Conservation (phyloP, 2,113 vertebrate genomes). For the Hystrix brachyura region DNA sequence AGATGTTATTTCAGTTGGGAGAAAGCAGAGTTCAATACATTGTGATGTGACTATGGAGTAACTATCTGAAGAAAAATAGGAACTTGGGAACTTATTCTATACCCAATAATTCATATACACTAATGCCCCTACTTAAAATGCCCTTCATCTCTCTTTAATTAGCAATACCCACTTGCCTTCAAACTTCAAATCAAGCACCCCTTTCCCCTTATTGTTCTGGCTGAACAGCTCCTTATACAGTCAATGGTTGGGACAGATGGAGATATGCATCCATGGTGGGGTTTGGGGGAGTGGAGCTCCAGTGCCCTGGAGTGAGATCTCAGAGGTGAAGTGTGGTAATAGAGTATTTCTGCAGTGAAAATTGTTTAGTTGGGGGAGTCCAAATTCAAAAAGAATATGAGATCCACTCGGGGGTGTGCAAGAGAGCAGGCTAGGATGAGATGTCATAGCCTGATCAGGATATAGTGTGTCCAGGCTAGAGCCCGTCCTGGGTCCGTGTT, state of each 20-base stretch:
- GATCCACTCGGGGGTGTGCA: background rate
- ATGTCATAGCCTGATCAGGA: background rate
- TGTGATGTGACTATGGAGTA: background rate
- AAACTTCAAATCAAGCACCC: background rate
- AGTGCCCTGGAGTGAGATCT: background rate
- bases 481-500: background rate
- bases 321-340: background rate
- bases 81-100: background rate
- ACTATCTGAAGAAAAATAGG: background rate
- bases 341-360: background rate
- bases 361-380: background rate
- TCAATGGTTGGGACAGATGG: background rate
- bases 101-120: background rate
- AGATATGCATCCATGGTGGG: background rate
- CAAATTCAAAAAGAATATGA: background rate
- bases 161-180: background rate
- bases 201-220: background rate
- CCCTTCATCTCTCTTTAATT: background rate
- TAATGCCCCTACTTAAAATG: background rate
- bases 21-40: background rate
- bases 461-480: background rate
- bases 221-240: background rate
- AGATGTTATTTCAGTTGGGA: background rate
- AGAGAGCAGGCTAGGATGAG: background rate
- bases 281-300: background rate